These are phyloP conservation scores for Pyrrhura leucotis DNA, from an alignment of 2,797 vertebrate genomes.

Conservation along the genomic window DNA sequence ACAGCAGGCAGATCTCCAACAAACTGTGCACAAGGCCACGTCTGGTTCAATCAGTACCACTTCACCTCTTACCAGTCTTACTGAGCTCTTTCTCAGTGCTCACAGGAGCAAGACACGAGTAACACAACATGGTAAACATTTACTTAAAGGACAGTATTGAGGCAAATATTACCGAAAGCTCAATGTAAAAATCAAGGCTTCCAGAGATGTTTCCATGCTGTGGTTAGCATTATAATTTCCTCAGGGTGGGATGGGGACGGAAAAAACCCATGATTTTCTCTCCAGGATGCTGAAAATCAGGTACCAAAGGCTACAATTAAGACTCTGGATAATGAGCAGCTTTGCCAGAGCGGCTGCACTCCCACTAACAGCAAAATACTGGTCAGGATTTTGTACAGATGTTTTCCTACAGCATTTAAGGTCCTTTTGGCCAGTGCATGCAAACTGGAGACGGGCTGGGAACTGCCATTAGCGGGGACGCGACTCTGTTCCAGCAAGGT, in stretches of 20 bases:
- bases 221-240: neutral
- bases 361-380: neutral
- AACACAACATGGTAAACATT: neutral
- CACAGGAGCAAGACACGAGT: neutral
- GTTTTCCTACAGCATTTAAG: slow-evolving; percentile 35
- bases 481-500: neutral
- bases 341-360: neutral
- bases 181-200: neutral
- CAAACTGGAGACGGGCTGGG: slow-evolving; percentile 43
- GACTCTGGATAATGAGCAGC: neutral
- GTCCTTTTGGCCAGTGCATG: neutral
- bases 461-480: neutral
- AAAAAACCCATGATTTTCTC: neutral
- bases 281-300: neutral
- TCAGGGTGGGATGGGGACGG: neutral
- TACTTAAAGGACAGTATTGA: neutral
- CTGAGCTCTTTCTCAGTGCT: neutral
- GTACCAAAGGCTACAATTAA: slow-evolving; percentile 5
- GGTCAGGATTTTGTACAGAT: slow-evolving; percentile 10
- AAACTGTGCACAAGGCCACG: neutral
- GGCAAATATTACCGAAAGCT: neutral
- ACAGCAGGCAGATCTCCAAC: neutral
- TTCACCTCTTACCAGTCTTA: neutral
- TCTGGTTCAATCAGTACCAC: neutral
- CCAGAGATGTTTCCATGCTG: neutral